phyloP scores from a whole-genome alignment of 2,113 vertebrate species.

The Paracanthobrama guichenoti region DNA sequence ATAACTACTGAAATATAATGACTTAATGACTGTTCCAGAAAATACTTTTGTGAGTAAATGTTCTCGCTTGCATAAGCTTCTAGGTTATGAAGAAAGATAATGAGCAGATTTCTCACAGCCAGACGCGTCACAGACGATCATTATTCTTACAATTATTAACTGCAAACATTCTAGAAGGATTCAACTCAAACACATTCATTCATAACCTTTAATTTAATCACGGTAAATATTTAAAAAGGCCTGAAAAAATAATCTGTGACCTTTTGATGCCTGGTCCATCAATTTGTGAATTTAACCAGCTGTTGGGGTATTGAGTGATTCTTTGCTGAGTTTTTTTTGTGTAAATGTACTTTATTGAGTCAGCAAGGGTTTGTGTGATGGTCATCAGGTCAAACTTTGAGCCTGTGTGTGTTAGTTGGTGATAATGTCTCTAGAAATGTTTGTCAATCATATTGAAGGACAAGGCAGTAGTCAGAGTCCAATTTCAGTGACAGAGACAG shows the following conservation, averaged over 20 bases:
- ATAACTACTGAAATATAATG: constrained; percentile 24
- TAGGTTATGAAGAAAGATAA: constrained; percentile 30
- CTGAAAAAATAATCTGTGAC: constrained; percentile 6
- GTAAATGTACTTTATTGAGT: neutral
- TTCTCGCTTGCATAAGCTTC: constrained; percentile 16
- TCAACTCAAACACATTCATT: neutral
- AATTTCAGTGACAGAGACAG: neutral
- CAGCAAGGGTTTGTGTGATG: neutral
- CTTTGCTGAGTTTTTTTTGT: neutral
- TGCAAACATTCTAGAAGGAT: neutral
- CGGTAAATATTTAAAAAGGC: constrained; percentile 16
- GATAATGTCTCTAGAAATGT: constrained; percentile 11
- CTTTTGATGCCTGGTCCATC: neutral
- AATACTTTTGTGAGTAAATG: constrained; percentile 30
- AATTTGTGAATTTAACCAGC: neutral
- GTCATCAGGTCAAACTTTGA: neutral
- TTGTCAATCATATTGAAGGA: neutral
- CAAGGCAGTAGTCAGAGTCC: constrained; percentile 1
- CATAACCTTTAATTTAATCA: constrained; percentile 14
- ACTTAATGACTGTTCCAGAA: constrained; percentile 29
- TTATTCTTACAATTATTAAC: constrained; percentile 18
- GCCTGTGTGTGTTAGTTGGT: neutral
- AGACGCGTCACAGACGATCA: neutral
- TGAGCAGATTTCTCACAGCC: constrained; percentile 20
- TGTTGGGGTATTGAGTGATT: neutral